A percentile compares a stretch with the other conserved stretches of the same genome.
Conservation (phyloP, 1,140 invertebrate genomes). For the Thaumatotibia leucotreta region DNA sequence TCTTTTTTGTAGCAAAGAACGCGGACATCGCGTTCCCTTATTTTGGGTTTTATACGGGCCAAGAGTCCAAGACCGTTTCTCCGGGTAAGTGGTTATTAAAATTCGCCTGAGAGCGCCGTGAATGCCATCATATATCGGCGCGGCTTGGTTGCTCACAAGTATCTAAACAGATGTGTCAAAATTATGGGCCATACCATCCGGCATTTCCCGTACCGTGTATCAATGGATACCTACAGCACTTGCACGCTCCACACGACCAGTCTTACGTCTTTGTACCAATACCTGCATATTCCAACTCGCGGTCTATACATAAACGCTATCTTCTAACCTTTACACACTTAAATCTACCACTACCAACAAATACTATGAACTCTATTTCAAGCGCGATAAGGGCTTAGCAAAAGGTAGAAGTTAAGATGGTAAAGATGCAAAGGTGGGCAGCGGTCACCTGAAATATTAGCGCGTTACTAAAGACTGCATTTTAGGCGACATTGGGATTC, state of each 20-base stretch:
- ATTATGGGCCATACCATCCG: too few species aligned
- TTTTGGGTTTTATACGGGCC: too few species aligned
- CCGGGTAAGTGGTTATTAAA: too few species aligned
- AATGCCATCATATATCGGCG: too few species aligned
- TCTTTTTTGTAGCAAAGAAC: too few species aligned
- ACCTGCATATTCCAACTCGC: conserved; percentile 4
- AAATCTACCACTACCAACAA: background rate
- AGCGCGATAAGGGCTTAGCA: background rate
- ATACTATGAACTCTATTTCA: background rate
- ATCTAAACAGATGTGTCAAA: too few species aligned
- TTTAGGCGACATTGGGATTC: background rate
- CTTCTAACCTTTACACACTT: background rate
- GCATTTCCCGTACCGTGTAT: background rate
- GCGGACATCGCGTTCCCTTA: too few species aligned
- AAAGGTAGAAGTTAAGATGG: background rate
- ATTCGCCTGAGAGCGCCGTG: too few species aligned
- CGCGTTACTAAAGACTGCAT: background rate
- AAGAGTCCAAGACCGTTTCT: too few species aligned
- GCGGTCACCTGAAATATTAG: conserved; percentile 9
- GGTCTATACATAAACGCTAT: background rate
- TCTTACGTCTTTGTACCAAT: conserved; percentile 2
- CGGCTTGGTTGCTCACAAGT: too few species aligned
- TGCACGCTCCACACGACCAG: background rate
- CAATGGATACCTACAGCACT: background rate
- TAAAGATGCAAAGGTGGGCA: background rate